Evolutionary conservation across 2,888 invertebrate species (phyloP).

Genomic region (Crossocerus cetratus): DNA sequence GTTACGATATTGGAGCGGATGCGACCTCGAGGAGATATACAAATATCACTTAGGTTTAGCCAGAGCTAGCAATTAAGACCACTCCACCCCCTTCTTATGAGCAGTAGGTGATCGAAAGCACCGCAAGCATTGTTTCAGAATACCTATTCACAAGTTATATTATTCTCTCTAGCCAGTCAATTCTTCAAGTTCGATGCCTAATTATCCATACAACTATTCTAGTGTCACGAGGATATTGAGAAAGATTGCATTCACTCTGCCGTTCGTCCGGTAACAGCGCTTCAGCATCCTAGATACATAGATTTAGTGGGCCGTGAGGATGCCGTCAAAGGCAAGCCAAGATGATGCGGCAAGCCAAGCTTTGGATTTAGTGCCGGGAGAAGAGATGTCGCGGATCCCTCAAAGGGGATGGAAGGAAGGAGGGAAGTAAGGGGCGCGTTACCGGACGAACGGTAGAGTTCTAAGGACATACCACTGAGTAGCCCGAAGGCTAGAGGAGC

Average conservation of each 20-base stretch:
- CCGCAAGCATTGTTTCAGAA: constrained; percentile 67
- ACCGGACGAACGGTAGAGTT: constrained; percentile 27
- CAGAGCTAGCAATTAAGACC: constrained; percentile 67
- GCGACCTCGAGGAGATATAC: constrained; percentile 60
- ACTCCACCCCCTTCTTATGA: constrained; percentile 61
- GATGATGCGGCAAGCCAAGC: neutral
- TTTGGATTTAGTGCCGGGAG: neutral
- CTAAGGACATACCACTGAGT: constrained; percentile 24
- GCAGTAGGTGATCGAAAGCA: constrained; percentile 70
- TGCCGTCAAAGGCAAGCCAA: neutral
- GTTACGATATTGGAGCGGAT: constrained; percentile 49
- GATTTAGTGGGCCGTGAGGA: neutral
- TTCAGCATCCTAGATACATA: no score
- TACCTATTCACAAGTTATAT: constrained; percentile 63
- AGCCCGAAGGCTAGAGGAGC: constrained; percentile 24
- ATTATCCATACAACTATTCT: constrained; percentile 43
- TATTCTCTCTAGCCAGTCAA: constrained; percentile 46
- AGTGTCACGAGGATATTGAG: constrained; percentile 26
- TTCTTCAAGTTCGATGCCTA: constrained; percentile 42
- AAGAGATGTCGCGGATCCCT: neutral
- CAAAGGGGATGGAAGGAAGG: neutral
- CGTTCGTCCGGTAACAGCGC: constrained; percentile 35
- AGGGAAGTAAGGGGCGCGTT: constrained; percentile 12
- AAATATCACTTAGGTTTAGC: constrained; percentile 63
- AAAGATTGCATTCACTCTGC: constrained; percentile 20